These are phyloP conservation scores for Pammene fasciana DNA, from an alignment of 2,888 invertebrate species.

Conservation along the genomic window DNA sequence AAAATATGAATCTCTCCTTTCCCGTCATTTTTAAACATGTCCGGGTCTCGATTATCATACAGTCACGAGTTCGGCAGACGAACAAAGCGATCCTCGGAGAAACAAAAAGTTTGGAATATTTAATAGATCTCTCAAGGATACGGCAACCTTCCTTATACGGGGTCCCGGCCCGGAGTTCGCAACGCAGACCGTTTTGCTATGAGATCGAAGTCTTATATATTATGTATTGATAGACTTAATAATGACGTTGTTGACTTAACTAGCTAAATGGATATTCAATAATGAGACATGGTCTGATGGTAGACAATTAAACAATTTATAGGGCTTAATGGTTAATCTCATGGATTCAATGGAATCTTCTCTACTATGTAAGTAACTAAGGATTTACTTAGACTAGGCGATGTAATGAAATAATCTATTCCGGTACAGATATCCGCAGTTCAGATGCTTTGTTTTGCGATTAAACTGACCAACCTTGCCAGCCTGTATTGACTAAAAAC, in stretches of 20 bases:
- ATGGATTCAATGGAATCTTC: not conserved
- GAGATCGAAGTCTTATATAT: conserved; percentile 3
- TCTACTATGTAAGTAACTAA: not conserved
- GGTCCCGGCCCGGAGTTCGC: conserved; percentile 47
- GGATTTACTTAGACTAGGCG: not conserved
- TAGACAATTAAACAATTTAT: too few species aligned
- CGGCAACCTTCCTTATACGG: conserved; percentile 67
- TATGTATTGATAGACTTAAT: conserved; percentile 12
- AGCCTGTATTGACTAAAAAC: conserved; percentile 65
- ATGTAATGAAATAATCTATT: conserved; percentile 23
- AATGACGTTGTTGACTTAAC: not conserved
- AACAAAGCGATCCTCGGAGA: conserved; percentile 35
- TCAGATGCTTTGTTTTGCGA: conserved; percentile 34
- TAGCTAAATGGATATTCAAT: not conserved
- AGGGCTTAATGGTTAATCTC: too few species aligned
- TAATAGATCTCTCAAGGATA: conserved; percentile 64
- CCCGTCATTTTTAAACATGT: too few species aligned
- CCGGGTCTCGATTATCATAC: not conserved
- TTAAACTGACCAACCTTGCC: conserved; percentile 54
- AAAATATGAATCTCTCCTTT: too few species aligned
- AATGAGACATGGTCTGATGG: too few species aligned
- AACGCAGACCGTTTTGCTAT: conserved; percentile 26
- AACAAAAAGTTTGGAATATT: conserved; percentile 60
- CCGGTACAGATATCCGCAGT: conserved; percentile 29
- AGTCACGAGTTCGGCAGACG: conserved; percentile 36